Conservation (phyloP, 2,113 vertebrate species). For the Thamnophis sirtalis region DNA sequence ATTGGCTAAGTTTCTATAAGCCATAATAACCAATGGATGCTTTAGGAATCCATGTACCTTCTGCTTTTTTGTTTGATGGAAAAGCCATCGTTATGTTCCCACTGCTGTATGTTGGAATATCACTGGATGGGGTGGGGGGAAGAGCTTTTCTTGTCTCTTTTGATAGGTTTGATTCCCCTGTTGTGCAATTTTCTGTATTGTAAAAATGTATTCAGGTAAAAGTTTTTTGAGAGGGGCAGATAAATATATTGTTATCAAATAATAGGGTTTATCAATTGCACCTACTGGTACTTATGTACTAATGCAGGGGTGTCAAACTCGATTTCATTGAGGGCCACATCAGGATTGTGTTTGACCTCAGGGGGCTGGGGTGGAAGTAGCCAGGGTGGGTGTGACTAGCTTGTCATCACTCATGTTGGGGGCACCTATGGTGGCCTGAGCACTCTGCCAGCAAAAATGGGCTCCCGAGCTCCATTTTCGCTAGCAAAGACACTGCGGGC, state of each 20-base stretch:
- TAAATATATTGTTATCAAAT: background rate
- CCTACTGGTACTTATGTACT: too few relatives aligned
- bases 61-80: background rate
- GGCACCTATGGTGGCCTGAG: too few relatives aligned
- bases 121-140: background rate
- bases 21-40: background rate
- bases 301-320: background rate
- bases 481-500: too few relatives aligned
- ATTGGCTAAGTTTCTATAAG: background rate
- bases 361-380: too few relatives aligned
- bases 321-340: too few relatives aligned
- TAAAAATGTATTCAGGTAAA: background rate
- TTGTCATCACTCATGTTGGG: too few relatives aligned
- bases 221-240: background rate
- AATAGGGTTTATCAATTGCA: background rate
- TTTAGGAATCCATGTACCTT: background rate
- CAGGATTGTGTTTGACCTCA: too few relatives aligned
- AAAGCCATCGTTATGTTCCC: background rate
- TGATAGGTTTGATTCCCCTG: background rate
- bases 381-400: too few relatives aligned
- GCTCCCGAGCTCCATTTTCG: too few relatives aligned
- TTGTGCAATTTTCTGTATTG: background rate
- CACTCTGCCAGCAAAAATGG: too few relatives aligned
- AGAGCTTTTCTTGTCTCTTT: background rate
- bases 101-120: background rate